A percentile compares a stretch with the other conserved stretches of the same genome.
Conservation (phyloP, 2,113 vertebrate genomes). For the Periophthalmodon schlosseri region DNA sequence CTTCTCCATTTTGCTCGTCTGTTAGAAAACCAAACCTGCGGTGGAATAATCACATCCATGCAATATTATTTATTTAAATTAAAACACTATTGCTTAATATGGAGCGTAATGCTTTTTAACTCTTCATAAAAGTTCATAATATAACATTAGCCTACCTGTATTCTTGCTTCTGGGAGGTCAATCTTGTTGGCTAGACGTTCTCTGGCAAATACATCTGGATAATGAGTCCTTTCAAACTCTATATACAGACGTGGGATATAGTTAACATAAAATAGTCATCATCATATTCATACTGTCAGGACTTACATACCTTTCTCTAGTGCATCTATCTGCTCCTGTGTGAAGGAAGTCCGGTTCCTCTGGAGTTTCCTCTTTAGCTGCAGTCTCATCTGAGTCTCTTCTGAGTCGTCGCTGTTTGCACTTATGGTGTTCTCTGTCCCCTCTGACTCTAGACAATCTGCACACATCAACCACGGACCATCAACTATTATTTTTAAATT, state of each 20-base stretch:
- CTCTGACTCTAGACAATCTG: conserved; percentile 91
- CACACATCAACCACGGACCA: background rate
- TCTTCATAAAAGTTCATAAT: background rate
- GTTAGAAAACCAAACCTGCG: conserved; percentile 98
- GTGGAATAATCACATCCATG: background rate
- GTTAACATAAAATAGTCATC: background rate
- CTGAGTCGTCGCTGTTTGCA: conserved; percentile 93
- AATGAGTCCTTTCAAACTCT: conserved; percentile 99
- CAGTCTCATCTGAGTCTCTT: conserved; percentile 97
- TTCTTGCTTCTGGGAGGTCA: conserved; percentile 97
- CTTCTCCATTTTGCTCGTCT: conserved; percentile 98
- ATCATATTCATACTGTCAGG: background rate
- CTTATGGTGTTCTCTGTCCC: conserved; percentile 91
- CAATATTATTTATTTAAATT: background rate
- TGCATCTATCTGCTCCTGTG: conserved; percentile 98
- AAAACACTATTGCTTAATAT: too few relatives aligned
- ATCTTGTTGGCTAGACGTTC: conserved; percentile 99
- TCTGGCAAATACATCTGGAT: conserved; percentile 97
- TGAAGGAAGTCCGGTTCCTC: conserved; percentile 97
- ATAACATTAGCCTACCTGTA: conserved; percentile 84
- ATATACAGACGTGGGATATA: conserved; percentile 42
- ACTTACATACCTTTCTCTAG: conserved; percentile 91
- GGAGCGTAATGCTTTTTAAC: too few relatives aligned
- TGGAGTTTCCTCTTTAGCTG: conserved; percentile 98
- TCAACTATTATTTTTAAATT: background rate